Conservation (phyloP, 2,797 vertebrate species). For the Danio jaintianensis region DNA sequence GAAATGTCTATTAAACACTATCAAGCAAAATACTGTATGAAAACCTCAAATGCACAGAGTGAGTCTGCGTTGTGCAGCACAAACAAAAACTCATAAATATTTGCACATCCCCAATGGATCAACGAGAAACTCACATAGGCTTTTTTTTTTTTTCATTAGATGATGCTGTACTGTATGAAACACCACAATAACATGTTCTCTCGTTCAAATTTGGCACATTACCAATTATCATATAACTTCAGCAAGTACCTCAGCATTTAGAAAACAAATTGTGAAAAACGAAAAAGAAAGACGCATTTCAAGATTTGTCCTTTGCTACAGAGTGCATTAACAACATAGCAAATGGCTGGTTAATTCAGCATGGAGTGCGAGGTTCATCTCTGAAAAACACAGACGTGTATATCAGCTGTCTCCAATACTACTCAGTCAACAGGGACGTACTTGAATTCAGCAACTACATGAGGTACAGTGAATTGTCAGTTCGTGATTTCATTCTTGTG, state of each 20-base stretch:
- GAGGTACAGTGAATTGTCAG: slow-evolving; percentile 91
- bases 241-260: slow-evolving; percentile 38
- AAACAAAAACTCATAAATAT: slow-evolving; percentile 89
- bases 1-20: slow-evolving; percentile 72
- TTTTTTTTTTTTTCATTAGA: slow-evolving; percentile 70
- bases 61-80: slow-evolving; percentile 83
- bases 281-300: neutral
- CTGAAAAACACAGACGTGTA: slow-evolving; percentile 69
- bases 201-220: slow-evolving; percentile 60
- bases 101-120: slow-evolving; percentile 90
- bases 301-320: slow-evolving; percentile 46
- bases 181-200: slow-evolving; percentile 32
- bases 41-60: slow-evolving; percentile 81
- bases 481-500: slow-evolving; percentile 64
- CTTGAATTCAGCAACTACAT: slow-evolving; percentile 86
- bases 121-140: slow-evolving; percentile 83
- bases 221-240: slow-evolving; percentile 45
- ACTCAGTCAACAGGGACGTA: slow-evolving; percentile 76
- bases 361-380: slow-evolving; percentile 53
- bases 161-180: slow-evolving; percentile 73
- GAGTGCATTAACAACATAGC: slow-evolving; percentile 17
- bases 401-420: slow-evolving; percentile 78
- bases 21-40: slow-evolving; percentile 77
- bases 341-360: slow-evolving; percentile 36
- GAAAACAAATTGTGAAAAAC: neutral